Conservation (phyloP, 2,797 vertebrate genomes). For the Sebastes taczanowskii region DNA sequence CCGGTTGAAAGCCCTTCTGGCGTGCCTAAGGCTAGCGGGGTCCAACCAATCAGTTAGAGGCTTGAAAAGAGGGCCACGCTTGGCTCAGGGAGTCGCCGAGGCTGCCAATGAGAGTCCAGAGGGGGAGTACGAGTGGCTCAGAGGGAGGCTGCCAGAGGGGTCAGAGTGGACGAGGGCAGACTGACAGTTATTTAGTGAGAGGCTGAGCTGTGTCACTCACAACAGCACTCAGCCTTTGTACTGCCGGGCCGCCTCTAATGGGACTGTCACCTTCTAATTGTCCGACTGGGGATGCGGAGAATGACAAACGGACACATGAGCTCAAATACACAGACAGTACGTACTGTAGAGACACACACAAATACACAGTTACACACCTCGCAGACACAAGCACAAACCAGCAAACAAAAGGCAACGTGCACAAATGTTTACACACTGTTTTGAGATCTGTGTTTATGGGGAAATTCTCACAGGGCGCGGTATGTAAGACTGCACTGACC, state of each 20-base stretch:
- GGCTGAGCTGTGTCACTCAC: conserved; percentile 71
- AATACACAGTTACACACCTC: background rate
- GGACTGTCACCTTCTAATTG: conserved; percentile 80
- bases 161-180: conserved; percentile 68
- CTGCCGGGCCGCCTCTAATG: conserved; percentile 63
- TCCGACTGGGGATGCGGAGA: conserved; percentile 59
- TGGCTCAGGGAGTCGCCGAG: conserved; percentile 63
- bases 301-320: conserved; percentile 35
- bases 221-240: conserved; percentile 67
- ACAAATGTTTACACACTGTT: background rate
- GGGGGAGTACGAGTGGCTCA: conserved; percentile 57
- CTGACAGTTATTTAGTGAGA: conserved; percentile 78
- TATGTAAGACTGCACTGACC: background rate
- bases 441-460: background rate
- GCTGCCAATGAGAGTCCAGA: conserved; percentile 69
- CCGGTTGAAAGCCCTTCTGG: conserved; percentile 73
- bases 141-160: conserved; percentile 72
- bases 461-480: background rate
- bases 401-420: conserved; percentile 4
- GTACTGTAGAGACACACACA: background rate
- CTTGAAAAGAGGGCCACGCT: conserved; percentile 68
- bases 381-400: background rate
- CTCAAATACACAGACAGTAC: conserved; percentile 1
- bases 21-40: conserved; percentile 62
- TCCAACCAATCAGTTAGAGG: conserved; percentile 73